Evolutionary conservation across 2,797 vertebrate genomes (phyloP).

Genomic region (Sciurus vulgaris): DNA sequence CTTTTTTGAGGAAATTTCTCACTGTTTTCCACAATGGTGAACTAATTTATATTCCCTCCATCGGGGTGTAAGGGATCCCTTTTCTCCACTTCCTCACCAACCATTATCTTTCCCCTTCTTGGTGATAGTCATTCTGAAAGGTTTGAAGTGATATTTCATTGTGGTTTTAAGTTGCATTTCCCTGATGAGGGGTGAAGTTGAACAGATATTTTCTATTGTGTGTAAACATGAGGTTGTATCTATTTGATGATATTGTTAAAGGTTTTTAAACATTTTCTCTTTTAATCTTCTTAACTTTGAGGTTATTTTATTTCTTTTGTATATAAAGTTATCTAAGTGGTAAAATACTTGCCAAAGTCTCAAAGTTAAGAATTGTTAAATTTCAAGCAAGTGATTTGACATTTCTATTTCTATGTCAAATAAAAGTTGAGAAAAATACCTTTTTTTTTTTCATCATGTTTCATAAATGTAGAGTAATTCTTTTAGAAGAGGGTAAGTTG

Average conservation of each 20-base stretch:
- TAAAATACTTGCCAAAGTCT: not conserved
- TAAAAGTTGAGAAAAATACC: not conserved
- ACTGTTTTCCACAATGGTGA: not conserved
- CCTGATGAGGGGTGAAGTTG: not conserved
- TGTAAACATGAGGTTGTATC: not conserved
- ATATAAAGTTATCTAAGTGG: not conserved
- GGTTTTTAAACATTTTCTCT: not conserved
- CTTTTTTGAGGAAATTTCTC: not conserved
- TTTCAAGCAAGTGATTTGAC: not conserved
- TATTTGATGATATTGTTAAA: not conserved
- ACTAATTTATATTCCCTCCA: not conserved
- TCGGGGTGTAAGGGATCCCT: too few relatives aligned
- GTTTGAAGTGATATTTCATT: not conserved
- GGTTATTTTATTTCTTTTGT: not conserved
- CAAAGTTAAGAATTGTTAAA: not conserved
- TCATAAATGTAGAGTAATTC: not conserved
- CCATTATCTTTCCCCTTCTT: not conserved
- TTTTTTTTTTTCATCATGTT: not conserved
- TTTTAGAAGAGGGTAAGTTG: not conserved
- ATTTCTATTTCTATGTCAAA: not conserved
- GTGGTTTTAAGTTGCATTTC: not conserved
- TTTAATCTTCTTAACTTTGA: not conserved
- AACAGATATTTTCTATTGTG: not conserved
- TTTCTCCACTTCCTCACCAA: not conserved
- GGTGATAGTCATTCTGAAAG: not conserved